Evolutionary conservation across 2,113 vertebrate species (phyloP).

Genomic region (Catharus fuscescens): DNA sequence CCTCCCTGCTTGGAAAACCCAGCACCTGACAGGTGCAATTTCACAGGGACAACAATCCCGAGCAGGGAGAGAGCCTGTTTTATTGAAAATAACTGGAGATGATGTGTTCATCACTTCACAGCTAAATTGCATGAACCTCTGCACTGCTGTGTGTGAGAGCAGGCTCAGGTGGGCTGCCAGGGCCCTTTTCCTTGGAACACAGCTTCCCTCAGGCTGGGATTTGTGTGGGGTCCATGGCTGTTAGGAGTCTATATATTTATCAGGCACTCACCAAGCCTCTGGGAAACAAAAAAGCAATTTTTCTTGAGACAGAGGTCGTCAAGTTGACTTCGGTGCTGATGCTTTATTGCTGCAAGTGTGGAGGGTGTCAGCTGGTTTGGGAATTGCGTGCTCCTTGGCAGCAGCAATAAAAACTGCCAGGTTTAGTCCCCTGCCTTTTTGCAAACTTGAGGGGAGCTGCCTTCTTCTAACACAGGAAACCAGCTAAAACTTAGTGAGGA

Average conservation of each 20-base stretch:
- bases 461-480: neutral
- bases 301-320: neutral
- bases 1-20: neutral
- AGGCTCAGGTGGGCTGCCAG: neutral
- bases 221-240: neutral
- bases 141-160: neutral
- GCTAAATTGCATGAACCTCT: neutral
- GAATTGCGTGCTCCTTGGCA: neutral
- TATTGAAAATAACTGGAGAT: neutral
- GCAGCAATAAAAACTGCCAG: neutral
- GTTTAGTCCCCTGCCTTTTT: neutral
- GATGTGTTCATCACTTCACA: neutral
- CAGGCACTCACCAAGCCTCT: neutral
- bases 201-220: neutral
- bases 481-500: neutral
- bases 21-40: neutral
- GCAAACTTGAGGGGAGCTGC: neutral
- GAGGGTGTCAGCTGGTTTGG: neutral
- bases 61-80: neutral
- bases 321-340: accelerated
- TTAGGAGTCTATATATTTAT: neutral
- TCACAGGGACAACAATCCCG: accelerated
- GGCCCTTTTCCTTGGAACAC: neutral
- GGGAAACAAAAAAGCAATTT: neutral
- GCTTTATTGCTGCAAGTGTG: neutral